These are phyloP conservation scores for Cynocephalus volans DNA, from an alignment of 2,113 vertebrate genomes.

Conservation along the genomic window DNA sequence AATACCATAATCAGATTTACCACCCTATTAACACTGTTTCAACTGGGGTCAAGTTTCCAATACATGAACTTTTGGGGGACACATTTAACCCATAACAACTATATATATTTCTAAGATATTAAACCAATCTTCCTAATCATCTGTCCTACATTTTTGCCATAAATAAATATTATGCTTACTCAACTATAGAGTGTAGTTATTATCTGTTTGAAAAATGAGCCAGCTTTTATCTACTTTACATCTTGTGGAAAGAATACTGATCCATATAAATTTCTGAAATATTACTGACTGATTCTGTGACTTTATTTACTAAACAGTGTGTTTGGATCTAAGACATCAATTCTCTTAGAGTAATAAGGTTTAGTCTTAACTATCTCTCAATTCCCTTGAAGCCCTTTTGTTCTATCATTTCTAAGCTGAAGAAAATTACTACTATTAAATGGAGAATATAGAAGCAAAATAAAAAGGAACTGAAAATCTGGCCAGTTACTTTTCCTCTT, in stretches of 20 bases:
- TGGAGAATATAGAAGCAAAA: not conserved
- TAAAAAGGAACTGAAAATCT: not conserved
- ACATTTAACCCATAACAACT: too few relatives aligned
- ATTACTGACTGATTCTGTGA: not conserved
- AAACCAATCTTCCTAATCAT: not conserved
- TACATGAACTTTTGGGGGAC: too few relatives aligned
- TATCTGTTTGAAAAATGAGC: slow-evolving; percentile 18
- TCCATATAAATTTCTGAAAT: not conserved
- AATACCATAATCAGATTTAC: too few relatives aligned
- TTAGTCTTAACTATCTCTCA: not conserved
- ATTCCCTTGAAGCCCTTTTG: not conserved
- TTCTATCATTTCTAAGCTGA: not conserved
- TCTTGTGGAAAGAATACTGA: not conserved
- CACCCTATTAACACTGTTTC: too few relatives aligned
- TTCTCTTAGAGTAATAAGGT: not conserved
- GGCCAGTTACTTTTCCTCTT: slow-evolving; percentile 4
- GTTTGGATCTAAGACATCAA: not conserved
- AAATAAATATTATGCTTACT: not conserved
- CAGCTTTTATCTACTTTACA: not conserved
- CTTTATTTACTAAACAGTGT: not conserved
- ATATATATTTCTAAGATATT: not conserved
- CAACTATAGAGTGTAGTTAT: not conserved
- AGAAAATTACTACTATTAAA: slow-evolving; percentile 1
- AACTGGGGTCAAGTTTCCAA: too few relatives aligned
- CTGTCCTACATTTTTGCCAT: not conserved